A percentile compares a stretch with the other conserved stretches of the same genome.
These are phyloP conservation scores for Nipponia nippon DNA, from an alignment of 2,113 vertebrate species.

Conservation along the genomic window DNA sequence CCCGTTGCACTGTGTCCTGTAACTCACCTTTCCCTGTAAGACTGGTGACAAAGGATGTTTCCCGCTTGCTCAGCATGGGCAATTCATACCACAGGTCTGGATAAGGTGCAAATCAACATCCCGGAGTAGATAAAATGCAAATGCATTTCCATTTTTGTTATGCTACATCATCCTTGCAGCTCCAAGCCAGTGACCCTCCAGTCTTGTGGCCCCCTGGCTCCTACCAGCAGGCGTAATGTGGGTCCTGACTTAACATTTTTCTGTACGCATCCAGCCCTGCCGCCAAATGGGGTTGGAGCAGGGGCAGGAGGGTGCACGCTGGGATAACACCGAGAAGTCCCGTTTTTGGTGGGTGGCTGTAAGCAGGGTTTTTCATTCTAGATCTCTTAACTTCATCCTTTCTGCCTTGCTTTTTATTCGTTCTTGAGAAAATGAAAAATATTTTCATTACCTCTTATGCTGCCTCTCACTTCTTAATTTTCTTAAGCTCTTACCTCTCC, in stretches of 20 bases:
- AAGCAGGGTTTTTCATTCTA: not conserved
- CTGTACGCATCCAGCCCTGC: not conserved
- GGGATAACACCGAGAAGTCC: not conserved
- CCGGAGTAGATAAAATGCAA: not conserved
- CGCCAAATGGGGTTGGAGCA: not conserved
- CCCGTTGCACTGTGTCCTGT: not conserved
- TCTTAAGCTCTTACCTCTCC: not conserved
- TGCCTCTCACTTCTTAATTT: not conserved
- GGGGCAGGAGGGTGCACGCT: not conserved
- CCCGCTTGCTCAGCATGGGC: not conserved
- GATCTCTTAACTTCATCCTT: not conserved
- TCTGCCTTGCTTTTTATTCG: not conserved
- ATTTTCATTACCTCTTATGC: not conserved
- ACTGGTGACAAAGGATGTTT: not conserved
- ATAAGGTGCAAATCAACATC: not conserved
- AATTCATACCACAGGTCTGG: not conserved
- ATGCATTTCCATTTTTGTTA: not conserved
- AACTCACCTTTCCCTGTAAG: not conserved
- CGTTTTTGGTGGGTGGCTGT: not conserved
- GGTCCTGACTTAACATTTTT: not conserved
- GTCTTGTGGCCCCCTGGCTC: not conserved
- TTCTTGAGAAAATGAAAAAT: not conserved
- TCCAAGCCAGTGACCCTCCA: not conserved
- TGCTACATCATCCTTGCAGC: not conserved
- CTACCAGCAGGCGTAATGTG: rapidly evolving